phyloP scores from a whole-genome alignment of 2,113 vertebrate genomes.

The Rhinoptilus africanus region DNA sequence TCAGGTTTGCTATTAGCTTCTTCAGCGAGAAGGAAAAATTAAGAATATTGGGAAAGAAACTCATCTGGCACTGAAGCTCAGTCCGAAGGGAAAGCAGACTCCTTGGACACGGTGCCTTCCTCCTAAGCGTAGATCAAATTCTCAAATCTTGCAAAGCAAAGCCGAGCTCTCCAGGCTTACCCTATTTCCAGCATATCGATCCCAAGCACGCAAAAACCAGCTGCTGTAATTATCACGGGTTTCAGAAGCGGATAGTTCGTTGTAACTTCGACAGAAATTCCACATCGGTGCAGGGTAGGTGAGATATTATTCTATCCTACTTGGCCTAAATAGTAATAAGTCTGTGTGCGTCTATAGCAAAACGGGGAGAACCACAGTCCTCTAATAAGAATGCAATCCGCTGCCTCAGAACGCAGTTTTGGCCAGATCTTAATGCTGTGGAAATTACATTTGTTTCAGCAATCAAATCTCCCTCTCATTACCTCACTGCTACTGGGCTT shows the following conservation, averaged over 20 bases:
- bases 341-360: neutral
- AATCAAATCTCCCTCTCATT: conserved; percentile 41
- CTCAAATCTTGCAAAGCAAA: neutral
- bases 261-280: neutral
- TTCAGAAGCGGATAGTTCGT: neutral
- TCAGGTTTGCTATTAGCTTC: neutral
- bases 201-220: neutral
- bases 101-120: neutral
- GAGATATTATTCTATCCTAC: neutral
- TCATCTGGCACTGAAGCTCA: neutral
- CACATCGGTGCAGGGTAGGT: neutral
- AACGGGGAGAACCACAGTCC: accelerated
- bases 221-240: neutral
- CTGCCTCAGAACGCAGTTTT: neutral
- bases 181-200: neutral
- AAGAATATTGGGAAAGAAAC: neutral
- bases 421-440: neutral
- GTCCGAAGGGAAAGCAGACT: neutral
- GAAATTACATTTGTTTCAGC: conserved; percentile 54
- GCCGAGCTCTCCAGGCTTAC: neutral
- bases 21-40: neutral
- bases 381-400: neutral
- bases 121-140: neutral
- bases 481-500: neutral
- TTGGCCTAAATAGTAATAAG: neutral